Percentiles rank a stretch among this genome's conserved stretches.
phyloP scores from a whole-genome alignment of 2,797 vertebrate genomes.

The Streptopelia turtur region DNA sequence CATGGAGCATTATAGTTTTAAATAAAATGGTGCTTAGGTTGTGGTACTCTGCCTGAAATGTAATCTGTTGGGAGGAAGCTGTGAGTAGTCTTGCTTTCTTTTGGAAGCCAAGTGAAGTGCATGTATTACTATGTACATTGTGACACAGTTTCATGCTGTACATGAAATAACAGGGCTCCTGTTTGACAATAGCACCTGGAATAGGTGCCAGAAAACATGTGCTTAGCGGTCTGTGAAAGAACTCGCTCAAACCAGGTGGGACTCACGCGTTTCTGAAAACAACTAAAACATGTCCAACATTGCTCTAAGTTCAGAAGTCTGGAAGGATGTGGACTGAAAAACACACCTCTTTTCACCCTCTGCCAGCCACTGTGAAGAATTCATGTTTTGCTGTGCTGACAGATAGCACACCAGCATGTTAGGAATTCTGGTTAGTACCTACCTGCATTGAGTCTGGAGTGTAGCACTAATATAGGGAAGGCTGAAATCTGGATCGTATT shows the following conservation, averaged over 20 bases:
- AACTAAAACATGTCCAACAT: not conserved
- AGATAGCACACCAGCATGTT: not conserved
- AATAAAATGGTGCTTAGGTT: accelerated
- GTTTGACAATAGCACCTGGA: not conserved
- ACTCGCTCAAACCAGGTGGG: not conserved
- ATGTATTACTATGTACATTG: not conserved
- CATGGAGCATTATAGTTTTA: not conserved
- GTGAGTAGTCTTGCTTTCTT: not conserved
- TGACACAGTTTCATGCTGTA: not conserved
- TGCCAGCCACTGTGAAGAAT: not conserved
- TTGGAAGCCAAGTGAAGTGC: not conserved
- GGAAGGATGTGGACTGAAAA: not conserved
- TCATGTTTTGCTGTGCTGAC: not conserved
- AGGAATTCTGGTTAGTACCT: not conserved
- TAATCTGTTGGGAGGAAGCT: not conserved
- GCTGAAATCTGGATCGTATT: not conserved
- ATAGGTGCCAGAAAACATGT: not conserved
- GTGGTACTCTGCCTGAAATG: not conserved
- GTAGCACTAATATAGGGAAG: not conserved
- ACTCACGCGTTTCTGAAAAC: not conserved
- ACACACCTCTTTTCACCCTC: not conserved
- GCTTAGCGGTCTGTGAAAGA: not conserved
- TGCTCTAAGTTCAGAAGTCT: not conserved
- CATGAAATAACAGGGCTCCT: not conserved
- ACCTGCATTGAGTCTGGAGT: not conserved